Evolutionary conservation across 2,797 vertebrate genomes (phyloP).

Genomic region (Oryzias sinensis): DNA sequence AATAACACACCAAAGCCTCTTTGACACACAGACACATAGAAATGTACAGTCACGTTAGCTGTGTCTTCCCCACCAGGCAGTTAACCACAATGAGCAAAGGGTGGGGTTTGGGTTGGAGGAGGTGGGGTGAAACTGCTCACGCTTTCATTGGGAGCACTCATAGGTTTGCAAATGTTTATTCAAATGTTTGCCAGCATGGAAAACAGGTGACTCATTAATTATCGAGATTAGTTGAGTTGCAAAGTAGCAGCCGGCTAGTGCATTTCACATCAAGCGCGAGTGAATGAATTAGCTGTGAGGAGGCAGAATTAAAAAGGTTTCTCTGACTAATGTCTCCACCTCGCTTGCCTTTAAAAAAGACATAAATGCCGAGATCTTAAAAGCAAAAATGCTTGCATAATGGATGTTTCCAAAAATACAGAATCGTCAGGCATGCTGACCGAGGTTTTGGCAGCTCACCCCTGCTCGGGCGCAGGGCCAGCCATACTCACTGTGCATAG

Average conservation of each 20-base stretch:
- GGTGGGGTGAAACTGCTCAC: slow-evolving; percentile 53
- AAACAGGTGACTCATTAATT: slow-evolving; percentile 32
- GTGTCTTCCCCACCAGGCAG: slow-evolving; percentile 60
- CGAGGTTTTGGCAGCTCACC: slow-evolving; percentile 64
- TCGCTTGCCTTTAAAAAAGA: slow-evolving; percentile 44
- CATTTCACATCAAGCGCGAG: slow-evolving; percentile 21
- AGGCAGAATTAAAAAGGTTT: slow-evolving; percentile 20
- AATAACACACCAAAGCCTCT: slow-evolving; percentile 72
- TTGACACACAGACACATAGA: slow-evolving; percentile 27
- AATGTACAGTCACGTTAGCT: slow-evolving; percentile 38
- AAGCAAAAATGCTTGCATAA: slow-evolving; percentile 74
- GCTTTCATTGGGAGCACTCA: slow-evolving; percentile 55
- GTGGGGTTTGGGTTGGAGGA: slow-evolving; percentile 52
- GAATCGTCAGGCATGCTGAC: slow-evolving; percentile 68
- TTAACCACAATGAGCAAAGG: slow-evolving; percentile 71
- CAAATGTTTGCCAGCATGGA: slow-evolving; percentile 29
- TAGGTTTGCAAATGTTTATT: slow-evolving; percentile 44
- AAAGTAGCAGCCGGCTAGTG: no score
- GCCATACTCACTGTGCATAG: slow-evolving; percentile 51
- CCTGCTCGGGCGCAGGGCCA: slow-evolving; percentile 53
- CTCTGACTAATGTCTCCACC: slow-evolving; percentile 48
- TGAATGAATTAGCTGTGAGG: slow-evolving; percentile 5
- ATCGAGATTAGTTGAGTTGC: slow-evolving; percentile 15
- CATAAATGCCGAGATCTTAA: slow-evolving; percentile 58
- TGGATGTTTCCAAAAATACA: slow-evolving; percentile 77